These are phyloP conservation scores for Sminthopsis crassicaudata DNA, from an alignment of 2,113 vertebrate species.

Conservation along the genomic window DNA sequence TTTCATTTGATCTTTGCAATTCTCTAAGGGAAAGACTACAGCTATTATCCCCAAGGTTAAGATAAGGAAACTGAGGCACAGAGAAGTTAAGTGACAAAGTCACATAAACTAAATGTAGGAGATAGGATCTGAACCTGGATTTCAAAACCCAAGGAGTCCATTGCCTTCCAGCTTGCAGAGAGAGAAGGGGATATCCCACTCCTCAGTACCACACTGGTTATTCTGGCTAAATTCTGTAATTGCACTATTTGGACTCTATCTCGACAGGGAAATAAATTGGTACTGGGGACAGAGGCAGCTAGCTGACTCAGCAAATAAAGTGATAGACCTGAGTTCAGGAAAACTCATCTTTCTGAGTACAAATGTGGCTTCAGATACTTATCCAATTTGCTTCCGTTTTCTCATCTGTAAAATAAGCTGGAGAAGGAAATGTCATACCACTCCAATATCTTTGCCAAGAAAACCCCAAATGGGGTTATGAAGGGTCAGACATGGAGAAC, in stretches of 20 bases:
- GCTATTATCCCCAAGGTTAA: background rate
- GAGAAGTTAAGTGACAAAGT: background rate
- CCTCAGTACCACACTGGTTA: background rate
- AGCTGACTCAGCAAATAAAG: too few relatives aligned
- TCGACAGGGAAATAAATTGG: background rate
- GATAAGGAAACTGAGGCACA: background rate
- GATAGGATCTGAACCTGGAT: background rate
- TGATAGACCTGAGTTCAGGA: too few relatives aligned
- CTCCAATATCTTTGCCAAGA: too few relatives aligned
- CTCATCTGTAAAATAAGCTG: too few relatives aligned
- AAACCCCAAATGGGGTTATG: too few relatives aligned
- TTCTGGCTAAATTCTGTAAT: background rate
- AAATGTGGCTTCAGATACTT: too few relatives aligned
- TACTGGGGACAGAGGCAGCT: background rate
- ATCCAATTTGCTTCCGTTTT: too few relatives aligned
- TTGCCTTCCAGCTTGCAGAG: background rate
- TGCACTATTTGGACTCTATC: background rate
- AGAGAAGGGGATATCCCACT: background rate
- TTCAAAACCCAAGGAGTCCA: background rate
- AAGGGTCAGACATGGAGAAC: too few relatives aligned
- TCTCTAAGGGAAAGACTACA: background rate
- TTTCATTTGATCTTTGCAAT: background rate
- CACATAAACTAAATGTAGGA: background rate
- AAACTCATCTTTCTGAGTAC: too few relatives aligned
- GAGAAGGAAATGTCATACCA: too few relatives aligned